phyloP scores from a whole-genome alignment of 2,797 vertebrate species.

The Paramormyrops hopkinsi region DNA sequence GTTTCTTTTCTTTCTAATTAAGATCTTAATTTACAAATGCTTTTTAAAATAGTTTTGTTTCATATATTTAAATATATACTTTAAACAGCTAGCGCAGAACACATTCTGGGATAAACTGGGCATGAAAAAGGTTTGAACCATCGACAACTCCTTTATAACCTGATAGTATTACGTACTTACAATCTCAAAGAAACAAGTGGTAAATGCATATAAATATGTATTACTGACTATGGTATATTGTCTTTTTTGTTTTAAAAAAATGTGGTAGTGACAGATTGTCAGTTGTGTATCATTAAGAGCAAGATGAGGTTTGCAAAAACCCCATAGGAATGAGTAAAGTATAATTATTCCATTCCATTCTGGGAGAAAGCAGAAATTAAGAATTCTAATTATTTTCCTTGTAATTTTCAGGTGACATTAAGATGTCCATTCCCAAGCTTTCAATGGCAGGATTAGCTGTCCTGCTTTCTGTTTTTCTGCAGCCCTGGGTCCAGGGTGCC shows the following conservation, averaged over 20 bases:
- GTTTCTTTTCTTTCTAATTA: background rate
- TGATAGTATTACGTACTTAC: background rate
- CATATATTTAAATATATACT: background rate
- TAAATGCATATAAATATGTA: background rate
- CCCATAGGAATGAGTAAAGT: background rate
- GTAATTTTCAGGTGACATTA: conserved; percentile 49
- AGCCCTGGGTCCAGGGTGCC: conserved; percentile 61
- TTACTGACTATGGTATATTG: background rate
- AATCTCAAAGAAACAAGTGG: background rate
- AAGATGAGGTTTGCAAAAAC: background rate
- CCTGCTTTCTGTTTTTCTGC: conserved; percentile 56
- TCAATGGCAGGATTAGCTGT: conserved; percentile 47
- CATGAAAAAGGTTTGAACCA: background rate
- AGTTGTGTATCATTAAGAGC: background rate
- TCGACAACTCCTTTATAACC: background rate
- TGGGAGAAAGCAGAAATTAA: background rate
- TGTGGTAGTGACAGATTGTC: background rate
- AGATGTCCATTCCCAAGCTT: conserved; percentile 46
- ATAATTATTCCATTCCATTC: background rate
- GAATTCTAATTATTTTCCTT: conserved; percentile 8
- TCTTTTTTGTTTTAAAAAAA: background rate
- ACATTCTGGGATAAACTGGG: background rate
- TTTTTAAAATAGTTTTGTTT: background rate
- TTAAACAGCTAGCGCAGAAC: background rate
- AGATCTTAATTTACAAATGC: background rate